Percentiles rank a stretch among this genome's conserved stretches.
phyloP scores from a whole-genome alignment of 2,888 invertebrate genomes.

The Serrognathus titanus region DNA sequence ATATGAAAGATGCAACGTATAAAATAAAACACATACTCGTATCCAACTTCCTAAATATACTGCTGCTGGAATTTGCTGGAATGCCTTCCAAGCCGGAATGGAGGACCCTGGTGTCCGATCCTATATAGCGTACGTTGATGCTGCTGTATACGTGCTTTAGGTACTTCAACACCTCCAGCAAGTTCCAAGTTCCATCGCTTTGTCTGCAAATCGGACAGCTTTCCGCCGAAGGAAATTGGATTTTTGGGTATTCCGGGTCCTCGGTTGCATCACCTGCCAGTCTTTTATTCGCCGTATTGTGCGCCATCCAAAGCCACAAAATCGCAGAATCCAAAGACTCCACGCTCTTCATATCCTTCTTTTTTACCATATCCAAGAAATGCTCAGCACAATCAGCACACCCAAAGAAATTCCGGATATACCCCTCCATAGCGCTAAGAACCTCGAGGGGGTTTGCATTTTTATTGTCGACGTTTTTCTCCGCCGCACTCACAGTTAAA shows the following conservation, averaged over 20 bases:
- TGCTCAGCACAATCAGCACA: constrained; percentile 88
- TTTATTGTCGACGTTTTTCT: constrained; percentile 29
- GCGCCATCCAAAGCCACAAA: constrained; percentile 91
- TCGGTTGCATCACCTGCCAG: constrained; percentile 83
- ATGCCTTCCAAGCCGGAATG: constrained; percentile 33
- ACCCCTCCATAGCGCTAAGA: constrained; percentile 79
- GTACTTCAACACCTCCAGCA: constrained; percentile 61
- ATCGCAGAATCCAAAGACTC: constrained; percentile 71
- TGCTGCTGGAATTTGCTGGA: neutral
- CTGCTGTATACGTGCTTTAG: constrained; percentile 56
- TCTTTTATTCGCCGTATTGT: constrained; percentile 89
- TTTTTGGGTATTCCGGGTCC: constrained; percentile 86
- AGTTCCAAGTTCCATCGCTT: constrained; percentile 58
- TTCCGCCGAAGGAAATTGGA: constrained; percentile 72
- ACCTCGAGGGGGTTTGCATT: constrained; percentile 64
- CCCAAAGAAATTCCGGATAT: constrained; percentile 89
- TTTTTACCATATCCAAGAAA: constrained; percentile 80
- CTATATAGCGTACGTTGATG: constrained; percentile 51
- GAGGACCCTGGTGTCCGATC: constrained; percentile 42
- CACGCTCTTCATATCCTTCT: constrained; percentile 67
- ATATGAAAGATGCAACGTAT: constrained; percentile 64
- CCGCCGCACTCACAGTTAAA: constrained; percentile 74
- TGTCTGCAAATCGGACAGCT: constrained; percentile 69
- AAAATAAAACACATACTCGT: constrained; percentile 45
- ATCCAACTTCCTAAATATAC: constrained; percentile 38